These are phyloP conservation scores for Emydura subglobosa DNA, from an alignment of 2,113 vertebrate species.

Conservation along the genomic window DNA sequence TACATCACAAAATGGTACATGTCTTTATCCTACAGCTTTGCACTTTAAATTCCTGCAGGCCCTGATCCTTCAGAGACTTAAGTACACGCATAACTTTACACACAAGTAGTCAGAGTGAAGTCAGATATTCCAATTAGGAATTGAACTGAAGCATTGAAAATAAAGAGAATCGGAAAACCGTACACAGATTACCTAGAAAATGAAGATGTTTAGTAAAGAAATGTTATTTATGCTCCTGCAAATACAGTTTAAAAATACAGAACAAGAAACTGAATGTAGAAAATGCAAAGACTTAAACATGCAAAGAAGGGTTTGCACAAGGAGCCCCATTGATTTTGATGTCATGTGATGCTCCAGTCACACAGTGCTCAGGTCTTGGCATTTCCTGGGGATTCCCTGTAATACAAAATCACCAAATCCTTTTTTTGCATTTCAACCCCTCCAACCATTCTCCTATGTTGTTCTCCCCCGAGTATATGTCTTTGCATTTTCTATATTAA, in stretches of 20 bases:
- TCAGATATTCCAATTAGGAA: background rate
- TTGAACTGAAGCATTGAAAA: background rate
- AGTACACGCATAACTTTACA: background rate
- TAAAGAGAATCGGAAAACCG: background rate
- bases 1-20: slow-evolving; percentile 10
- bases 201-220: background rate
- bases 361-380: background rate
- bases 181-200: background rate
- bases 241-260: background rate
- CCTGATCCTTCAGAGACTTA: background rate
- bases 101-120: background rate
- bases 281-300: background rate
- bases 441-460: background rate
- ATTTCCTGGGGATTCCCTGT: background rate
- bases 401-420: background rate
- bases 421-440: background rate
- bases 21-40: background rate
- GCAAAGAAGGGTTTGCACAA: background rate
- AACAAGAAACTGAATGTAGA: background rate
- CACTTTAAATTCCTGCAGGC: background rate
- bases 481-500: background rate
- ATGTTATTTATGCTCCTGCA: background rate
- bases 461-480: background rate
- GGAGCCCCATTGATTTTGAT: background rate
- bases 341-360: background rate